A percentile compares a stretch with the other conserved stretches of the same genome.
These are phyloP conservation scores for Anthrax anthrax DNA, from an alignment of 2,888 invertebrate species.

Conservation along the genomic window DNA sequence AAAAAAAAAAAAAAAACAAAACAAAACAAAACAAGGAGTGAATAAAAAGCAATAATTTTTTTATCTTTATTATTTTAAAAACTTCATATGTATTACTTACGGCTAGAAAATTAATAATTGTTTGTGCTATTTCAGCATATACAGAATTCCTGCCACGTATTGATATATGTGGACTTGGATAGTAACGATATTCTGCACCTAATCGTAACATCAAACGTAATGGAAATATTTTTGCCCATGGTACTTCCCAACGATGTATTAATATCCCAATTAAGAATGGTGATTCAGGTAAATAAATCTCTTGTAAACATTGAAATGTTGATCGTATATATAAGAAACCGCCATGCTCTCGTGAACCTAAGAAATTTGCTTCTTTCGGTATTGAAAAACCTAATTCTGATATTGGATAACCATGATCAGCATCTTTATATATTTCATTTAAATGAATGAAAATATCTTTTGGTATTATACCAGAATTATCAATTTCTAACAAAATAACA, in stretches of 20 bases:
- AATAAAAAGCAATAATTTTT: neutral
- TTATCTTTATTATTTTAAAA: neutral
- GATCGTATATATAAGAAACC: constrained; percentile 72
- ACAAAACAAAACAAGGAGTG: neutral
- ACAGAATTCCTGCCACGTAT: constrained; percentile 62
- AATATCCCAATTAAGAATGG: constrained; percentile 66
- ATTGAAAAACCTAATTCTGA: constrained; percentile 55
- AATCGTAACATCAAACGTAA: constrained; percentile 58
- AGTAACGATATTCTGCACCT: constrained; percentile 74
- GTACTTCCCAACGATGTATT: constrained; percentile 48
- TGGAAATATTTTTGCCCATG: constrained; percentile 59
- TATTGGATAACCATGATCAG: constrained; percentile 51
- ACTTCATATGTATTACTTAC: constrained; percentile 27
- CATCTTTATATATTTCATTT: constrained; percentile 54
- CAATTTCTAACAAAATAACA: constrained; percentile 55
- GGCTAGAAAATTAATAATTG: constrained; percentile 72
- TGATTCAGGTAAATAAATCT: constrained; percentile 53
- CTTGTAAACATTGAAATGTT: constrained; percentile 67
- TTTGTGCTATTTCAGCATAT: constrained; percentile 74
- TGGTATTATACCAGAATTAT: constrained; percentile 46
- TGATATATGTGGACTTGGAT: constrained; percentile 71
- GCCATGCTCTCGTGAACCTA: constrained; percentile 58
- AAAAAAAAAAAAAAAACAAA: neutral
- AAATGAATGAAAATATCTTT: constrained; percentile 63
- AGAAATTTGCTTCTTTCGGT: constrained; percentile 35